Conservation (phyloP, 2,797 vertebrate genomes). For the Gymnoscopelus microlampas region DNA sequence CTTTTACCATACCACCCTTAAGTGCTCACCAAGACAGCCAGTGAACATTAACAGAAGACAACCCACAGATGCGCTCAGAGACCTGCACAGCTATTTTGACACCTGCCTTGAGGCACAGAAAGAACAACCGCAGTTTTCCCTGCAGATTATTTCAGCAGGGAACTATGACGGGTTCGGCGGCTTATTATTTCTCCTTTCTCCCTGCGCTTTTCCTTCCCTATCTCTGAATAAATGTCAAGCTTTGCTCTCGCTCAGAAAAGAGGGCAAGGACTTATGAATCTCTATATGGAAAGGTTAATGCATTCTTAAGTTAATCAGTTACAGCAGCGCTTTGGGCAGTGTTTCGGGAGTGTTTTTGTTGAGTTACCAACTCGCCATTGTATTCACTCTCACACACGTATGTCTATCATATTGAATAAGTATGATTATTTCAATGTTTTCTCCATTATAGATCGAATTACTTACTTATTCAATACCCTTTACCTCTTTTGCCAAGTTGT, state of each 20-base stretch:
- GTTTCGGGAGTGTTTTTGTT: neutral
- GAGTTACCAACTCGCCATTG: neutral
- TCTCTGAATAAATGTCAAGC: conserved; percentile 67
- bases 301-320: conserved; percentile 61
- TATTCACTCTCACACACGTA: conserved; percentile 24
- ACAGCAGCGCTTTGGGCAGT: conserved; percentile 37
- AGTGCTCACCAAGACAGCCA: conserved; percentile 29
- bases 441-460: conserved; percentile 9
- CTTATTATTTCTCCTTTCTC: conserved; percentile 23
- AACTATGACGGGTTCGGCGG: conserved; percentile 26
- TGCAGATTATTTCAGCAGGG: conserved; percentile 43
- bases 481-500: neutral
- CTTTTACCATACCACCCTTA: conserved; percentile 1
- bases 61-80: conserved; percentile 22
- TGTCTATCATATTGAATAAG: conserved; percentile 4
- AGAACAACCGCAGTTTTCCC: conserved; percentile 19
- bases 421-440: conserved; percentile 10
- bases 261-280: conserved; percentile 51
- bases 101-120: conserved; percentile 31
- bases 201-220: conserved; percentile 23
- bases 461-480: conserved; percentile 1
- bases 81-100: conserved; percentile 42
- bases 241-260: conserved; percentile 53
- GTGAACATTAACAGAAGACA: conserved; percentile 55
- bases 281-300: conserved; percentile 73